Percentiles rank a stretch among this genome's conserved stretches.
These are phyloP conservation scores for Pristiophorus japonicus DNA, from an alignment of 2,113 vertebrate genomes.

Conservation along the genomic window DNA sequence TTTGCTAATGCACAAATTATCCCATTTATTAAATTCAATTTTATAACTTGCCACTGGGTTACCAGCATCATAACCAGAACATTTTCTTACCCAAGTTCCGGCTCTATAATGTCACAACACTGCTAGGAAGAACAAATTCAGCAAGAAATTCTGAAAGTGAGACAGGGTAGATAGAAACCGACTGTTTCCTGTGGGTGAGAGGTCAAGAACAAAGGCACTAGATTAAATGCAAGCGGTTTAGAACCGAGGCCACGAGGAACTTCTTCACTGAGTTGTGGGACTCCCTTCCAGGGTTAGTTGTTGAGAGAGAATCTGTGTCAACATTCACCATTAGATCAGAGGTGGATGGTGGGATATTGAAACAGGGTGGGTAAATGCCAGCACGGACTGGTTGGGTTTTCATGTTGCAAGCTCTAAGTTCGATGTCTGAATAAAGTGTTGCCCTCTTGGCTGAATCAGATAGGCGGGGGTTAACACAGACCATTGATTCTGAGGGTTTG, in stretches of 20 bases:
- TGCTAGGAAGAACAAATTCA: background rate
- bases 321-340: background rate
- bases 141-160: background rate
- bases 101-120: background rate
- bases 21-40: too few relatives aligned
- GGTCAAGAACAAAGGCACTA: background rate
- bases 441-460: background rate
- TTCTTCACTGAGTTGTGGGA: background rate
- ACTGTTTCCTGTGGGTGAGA: background rate
- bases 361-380: background rate
- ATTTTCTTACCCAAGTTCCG: background rate
- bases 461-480: background rate
- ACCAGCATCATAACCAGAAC: background rate
- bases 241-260: background rate
- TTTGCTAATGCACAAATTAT: background rate
- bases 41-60: background rate
- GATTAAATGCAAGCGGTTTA: background rate
- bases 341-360: background rate
- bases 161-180: background rate
- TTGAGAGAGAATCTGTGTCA: background rate
- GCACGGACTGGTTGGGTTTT: too few relatives aligned
- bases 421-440: too few relatives aligned
- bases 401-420: background rate
- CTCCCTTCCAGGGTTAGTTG: background rate
- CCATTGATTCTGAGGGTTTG: too few relatives aligned